Percentiles rank a stretch among this genome's conserved stretches.
Conservation (phyloP, 2,888 invertebrate species). For the Erebia palarica region DNA sequence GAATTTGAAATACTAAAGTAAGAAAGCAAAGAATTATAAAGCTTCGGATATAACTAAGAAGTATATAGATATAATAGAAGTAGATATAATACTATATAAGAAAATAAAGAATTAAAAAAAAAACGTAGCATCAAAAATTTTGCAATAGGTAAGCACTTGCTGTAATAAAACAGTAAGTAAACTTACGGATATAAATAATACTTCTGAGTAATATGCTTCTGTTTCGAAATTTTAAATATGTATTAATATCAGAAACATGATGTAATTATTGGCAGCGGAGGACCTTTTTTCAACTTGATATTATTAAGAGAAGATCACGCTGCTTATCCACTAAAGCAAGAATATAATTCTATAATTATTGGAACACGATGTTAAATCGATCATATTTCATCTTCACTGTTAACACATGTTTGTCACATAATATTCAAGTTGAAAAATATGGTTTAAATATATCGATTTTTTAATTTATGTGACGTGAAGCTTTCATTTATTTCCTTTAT, state of each 20-base stretch:
- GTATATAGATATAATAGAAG: no score
- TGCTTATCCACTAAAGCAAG: slow-evolving; percentile 33
- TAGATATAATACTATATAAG: neutral
- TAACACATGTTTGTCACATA: slow-evolving; percentile 40
- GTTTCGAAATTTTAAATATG: neutral
- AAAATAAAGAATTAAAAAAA: neutral
- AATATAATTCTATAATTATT: slow-evolving; percentile 16
- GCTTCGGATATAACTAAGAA: neutral
- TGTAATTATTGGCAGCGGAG: slow-evolving; percentile 68
- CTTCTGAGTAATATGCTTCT: neutral
- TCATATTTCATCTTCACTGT: slow-evolving; percentile 31
- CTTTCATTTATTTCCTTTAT: slow-evolving; percentile 49
- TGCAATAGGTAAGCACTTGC: no score
- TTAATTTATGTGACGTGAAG: slow-evolving; percentile 49
- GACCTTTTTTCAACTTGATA: slow-evolving; percentile 69
- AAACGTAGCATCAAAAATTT: neutral
- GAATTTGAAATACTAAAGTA: neutral
- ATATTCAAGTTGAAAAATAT: slow-evolving; percentile 69
- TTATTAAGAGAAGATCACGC: slow-evolving; percentile 34
- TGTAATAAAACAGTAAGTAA: no score
- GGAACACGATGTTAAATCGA: slow-evolving; percentile 18
- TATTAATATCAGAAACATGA: neutral
- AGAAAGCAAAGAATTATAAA: neutral
- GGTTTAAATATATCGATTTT: slow-evolving; percentile 40
- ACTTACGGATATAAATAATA: no score